These are phyloP conservation scores for Emydura subglobosa DNA, from an alignment of 2,113 vertebrate species.

Conservation along the genomic window DNA sequence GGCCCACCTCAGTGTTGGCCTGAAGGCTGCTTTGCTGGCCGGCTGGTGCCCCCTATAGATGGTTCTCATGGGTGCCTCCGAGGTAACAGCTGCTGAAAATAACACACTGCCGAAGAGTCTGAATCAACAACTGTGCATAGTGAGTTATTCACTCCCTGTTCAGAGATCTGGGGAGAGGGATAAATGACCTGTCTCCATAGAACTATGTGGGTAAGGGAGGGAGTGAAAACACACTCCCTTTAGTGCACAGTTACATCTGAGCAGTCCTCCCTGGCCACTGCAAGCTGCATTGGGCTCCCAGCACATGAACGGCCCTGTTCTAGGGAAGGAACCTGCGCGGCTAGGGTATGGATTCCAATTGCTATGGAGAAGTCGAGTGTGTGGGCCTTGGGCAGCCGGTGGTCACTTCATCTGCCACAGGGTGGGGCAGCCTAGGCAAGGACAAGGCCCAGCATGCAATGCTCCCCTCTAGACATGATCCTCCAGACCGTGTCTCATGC, in stretches of 20 bases:
- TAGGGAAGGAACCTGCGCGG: neutral
- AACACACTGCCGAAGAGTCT: neutral
- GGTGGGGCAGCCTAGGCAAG: neutral
- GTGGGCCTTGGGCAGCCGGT: neutral
- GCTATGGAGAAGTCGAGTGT: neutral
- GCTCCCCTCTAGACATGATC: neutral
- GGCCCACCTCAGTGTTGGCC: neutral
- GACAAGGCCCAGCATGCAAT: neutral
- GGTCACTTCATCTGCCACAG: neutral
- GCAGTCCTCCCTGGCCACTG: neutral
- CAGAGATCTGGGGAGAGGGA: conserved; percentile 28
- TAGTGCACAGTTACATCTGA: neutral
- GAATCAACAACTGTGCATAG: neutral
- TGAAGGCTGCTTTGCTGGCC: neutral
- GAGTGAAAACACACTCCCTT: neutral
- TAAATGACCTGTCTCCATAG: neutral
- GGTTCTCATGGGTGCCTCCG: neutral
- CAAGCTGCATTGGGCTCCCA: too few species aligned
- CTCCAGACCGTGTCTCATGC: neutral
- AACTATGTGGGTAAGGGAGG: neutral
- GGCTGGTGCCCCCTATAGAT: neutral
- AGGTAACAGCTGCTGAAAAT: conserved; percentile 22
- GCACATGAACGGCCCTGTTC: neutral
- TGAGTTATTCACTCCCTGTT: neutral
- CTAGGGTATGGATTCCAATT: neutral